Evolutionary conservation across 2,888 invertebrate genomes (phyloP).

Genomic region (Pollenia labialis): DNA sequence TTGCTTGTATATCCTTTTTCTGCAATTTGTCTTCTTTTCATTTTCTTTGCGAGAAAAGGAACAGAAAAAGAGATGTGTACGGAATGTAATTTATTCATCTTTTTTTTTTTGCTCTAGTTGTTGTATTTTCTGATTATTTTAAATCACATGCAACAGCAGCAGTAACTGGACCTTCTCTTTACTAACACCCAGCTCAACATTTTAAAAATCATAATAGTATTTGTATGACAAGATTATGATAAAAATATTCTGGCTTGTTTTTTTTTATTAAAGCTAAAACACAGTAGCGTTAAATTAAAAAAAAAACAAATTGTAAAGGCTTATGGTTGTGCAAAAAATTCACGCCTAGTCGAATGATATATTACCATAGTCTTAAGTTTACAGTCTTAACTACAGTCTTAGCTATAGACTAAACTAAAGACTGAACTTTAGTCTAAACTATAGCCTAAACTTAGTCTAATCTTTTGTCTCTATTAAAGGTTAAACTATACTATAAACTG

Average conservation of each 20-base stretch:
- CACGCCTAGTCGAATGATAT: no score
- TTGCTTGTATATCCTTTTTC: conserved; percentile 36
- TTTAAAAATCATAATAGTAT: conserved; percentile 10
- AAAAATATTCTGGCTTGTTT: neutral
- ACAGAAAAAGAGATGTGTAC: neutral
- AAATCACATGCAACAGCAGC: conserved; percentile 62
- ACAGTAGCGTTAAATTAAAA: no score
- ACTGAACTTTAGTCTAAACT: no score
- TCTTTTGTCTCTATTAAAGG: no score
- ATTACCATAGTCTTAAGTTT: no score
- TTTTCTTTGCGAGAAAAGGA: neutral
- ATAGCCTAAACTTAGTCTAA: no score
- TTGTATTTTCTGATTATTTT: conserved; percentile 67
- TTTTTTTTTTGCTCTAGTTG: conserved; percentile 26
- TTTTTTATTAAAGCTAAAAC: neutral
- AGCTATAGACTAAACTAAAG: no score
- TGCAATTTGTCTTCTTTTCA: neutral
- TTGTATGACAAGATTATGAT: conserved; percentile 43
- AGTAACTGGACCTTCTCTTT: conserved; percentile 15
- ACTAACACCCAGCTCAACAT: conserved; percentile 10
- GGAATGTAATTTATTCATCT: neutral
- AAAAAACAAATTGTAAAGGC: no score
- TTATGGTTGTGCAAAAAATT: no score
- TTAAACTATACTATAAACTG: no score
- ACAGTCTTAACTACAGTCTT: no score